phyloP scores from a whole-genome alignment of 2,797 vertebrate genomes.

The Eidolon dupreanum region DNA sequence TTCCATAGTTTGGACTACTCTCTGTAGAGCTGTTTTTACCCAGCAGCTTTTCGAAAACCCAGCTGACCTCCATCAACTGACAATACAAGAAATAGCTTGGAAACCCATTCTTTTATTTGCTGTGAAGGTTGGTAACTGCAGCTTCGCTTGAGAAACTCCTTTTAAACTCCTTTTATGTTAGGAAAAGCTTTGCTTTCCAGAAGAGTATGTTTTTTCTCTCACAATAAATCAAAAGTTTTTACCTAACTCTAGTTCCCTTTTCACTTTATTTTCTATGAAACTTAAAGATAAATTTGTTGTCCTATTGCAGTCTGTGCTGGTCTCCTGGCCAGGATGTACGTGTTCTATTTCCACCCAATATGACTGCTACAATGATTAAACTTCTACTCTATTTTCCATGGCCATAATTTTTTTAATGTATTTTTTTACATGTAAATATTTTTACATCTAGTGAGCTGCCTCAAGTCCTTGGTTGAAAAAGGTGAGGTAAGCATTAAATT shows the following conservation, averaged over 20 bases:
- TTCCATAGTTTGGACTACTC: not conserved
- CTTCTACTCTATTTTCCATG: not conserved
- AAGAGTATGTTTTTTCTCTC: not conserved
- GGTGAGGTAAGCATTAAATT: not conserved
- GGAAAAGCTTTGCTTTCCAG: not conserved
- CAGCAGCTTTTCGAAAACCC: not conserved
- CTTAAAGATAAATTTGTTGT: not conserved
- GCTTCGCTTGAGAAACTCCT: not conserved
- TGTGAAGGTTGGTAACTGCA: not conserved
- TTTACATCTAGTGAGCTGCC: not conserved
- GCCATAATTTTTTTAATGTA: too few relatives aligned
- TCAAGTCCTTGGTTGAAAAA: conserved; percentile 24
- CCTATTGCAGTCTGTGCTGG: not conserved
- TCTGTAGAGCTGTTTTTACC: not conserved
- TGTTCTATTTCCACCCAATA: not conserved
- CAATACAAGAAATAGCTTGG: not conserved
- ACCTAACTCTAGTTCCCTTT: not conserved
- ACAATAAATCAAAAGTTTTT: not conserved
- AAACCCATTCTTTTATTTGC: not conserved
- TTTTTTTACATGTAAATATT: not conserved
- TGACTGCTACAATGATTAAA: not conserved
- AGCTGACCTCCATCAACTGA: not conserved
- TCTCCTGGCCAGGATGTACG: not conserved
- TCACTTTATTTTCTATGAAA: not conserved
- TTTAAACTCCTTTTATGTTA: not conserved